Evolutionary conservation across 2,888 invertebrate genomes (phyloP), one percentile per base, ranked within the genome.

Genomic region (Crossocerus cetratus): DNA sequence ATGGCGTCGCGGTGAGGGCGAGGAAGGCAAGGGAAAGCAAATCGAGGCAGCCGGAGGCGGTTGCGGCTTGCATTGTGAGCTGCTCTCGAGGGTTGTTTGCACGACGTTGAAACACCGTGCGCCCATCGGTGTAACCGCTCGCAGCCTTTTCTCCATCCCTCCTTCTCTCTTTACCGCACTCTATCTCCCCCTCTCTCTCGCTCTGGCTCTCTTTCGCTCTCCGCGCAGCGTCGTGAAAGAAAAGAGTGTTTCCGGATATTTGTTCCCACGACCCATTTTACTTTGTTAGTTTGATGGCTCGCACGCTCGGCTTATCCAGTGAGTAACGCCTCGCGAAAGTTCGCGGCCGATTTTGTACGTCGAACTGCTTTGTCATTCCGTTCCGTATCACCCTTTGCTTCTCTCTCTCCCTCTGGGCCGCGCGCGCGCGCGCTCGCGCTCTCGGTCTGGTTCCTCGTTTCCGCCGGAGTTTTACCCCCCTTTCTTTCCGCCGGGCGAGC

Each of bases 291-390:
- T 74, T 54, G 77, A 65, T 67, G 62, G 56, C 43, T 54, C 74
- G 61, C 4, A 32, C 32, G 32, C 32, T 32, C 32, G 65, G 65
- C 69, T 74, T 74, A 74, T 74, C 72, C 74, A 56, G 63, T 80
- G 79, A 80, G 63, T 80, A 77, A 80, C 67, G 58, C 21, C 44
- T 54, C 42, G 53, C 60, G 32, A 80, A 80, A 54, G 74, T 80
- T 18, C 65, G 16, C 16, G n/a, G 16, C n/a, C 49, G 68, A 77
- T 80, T 77, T 80, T 77, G 8, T 80, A 74, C 44, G 45, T 23
- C 49, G 56, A 20, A 20, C 54, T 69, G 61, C 61, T 80, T 69
- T 74, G 60, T 72, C 77, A 56, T 63, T 56, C 58, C 57, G 56
- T 57, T 69, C 11, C 32, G 65, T 64, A 64, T 53, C n/a, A 11